These are phyloP conservation scores for Saguinus midas DNA, from an alignment of 2,113 vertebrate species.

Conservation along the genomic window DNA sequence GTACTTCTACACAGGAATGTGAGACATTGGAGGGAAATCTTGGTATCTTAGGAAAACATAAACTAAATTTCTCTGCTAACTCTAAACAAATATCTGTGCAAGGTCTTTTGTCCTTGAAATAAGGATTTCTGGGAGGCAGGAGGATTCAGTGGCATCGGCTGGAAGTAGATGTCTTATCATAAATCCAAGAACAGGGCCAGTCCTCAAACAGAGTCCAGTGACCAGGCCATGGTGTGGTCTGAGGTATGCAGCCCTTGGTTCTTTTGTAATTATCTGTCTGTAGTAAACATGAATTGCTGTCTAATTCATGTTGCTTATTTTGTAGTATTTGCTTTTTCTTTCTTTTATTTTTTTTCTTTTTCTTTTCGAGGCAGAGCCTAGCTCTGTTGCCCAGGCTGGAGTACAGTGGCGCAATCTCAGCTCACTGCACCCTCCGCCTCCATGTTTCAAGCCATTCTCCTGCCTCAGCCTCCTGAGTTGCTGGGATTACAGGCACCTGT, in stretches of 20 bases:
- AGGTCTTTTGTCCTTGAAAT: not conserved
- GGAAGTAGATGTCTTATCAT: not conserved
- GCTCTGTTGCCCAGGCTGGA: too few species aligned
- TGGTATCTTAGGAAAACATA: not conserved
- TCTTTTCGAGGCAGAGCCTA: too few species aligned
- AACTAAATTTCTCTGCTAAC: not conserved
- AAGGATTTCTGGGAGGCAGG: not conserved
- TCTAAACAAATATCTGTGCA: not conserved
- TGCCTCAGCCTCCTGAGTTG: too few species aligned
- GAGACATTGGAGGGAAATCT: not conserved
- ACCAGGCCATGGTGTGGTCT: not conserved
- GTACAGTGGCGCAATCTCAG: too few species aligned
- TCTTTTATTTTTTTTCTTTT: too few species aligned
- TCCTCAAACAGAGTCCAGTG: not conserved
- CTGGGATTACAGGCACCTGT: too few species aligned
- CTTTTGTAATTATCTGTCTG: not conserved
- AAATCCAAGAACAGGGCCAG: not conserved
- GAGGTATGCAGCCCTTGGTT: not conserved
- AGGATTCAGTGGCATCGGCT: not conserved
- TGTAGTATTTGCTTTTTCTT: slow-evolving; percentile 30
- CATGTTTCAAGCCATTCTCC: too few species aligned
- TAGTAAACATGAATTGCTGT: not conserved
- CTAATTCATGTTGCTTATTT: not conserved
- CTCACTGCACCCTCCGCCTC: too few species aligned
- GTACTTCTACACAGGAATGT: not conserved